Evolutionary conservation across 1,140 invertebrate species (phyloP), one percentile per base, ranked within the genome.

Genomic region (Leptoteleia sp.): DNA sequence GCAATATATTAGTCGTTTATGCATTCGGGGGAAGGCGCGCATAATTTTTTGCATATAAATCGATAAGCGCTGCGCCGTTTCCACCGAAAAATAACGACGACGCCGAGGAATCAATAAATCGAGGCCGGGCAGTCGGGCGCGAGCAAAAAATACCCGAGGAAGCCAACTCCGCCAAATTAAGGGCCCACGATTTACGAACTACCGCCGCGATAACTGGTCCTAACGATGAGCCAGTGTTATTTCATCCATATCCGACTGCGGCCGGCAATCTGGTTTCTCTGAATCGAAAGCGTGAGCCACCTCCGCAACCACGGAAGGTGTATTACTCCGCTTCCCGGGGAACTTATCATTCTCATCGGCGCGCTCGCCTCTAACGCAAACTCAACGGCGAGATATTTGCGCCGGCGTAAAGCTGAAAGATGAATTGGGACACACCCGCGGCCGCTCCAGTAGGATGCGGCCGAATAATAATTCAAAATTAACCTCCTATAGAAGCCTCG

Each of bases 171-270:
- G 47, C 47, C 59, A 52, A 67, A 75, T 67, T 64, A 67, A 73
- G 71, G 61, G 52, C 33, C 9, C 3, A 71, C 65, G 64, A 70
- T 75, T 79, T 75, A 79, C 76, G 62, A 61, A 71, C 64, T 71
- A 61, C 59, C 67, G 38, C 31, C 43, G 59, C 64, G 52, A 80
- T 79, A 79, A 79, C 77, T 71, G 77, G 77, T 62, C 59, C 77
- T 70, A 79, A 79, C 77, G 70, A 79, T 31, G 55, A 57, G 52
- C 62, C 57, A 55, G 54, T 33, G 57, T 55, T 73, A 73, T 79
- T 73, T 73, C 68, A 72, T 79, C 48, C 62, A 47, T 47, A 61
- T 40, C 61, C 33, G 38, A 37, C 31, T 27, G 13, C 15, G 8
- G 13, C 15, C 11, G 59, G 17, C n/a, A n/a, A n/a, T n/a, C n/a